Base-by-base conservation (phyloP, 2,113 vertebrate species). In the Saguinus imperator region DNA sequence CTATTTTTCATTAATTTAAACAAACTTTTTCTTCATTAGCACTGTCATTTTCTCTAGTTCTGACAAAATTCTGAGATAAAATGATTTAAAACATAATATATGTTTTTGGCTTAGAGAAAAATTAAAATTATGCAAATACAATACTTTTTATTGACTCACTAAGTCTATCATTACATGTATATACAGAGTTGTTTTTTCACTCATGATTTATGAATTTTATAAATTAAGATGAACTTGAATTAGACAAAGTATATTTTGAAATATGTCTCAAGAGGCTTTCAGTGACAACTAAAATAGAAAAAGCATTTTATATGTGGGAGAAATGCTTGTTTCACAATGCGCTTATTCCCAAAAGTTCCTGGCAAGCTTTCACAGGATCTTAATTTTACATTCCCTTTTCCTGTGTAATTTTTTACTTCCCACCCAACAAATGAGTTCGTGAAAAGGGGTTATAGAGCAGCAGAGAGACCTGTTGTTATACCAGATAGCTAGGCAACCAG, bases 351-450 rank as follows among this genome's bases (percentile, higher is more conserved):
- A 52, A 77, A 61, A 48, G 6, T 89, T 75, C 35, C 68, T 91
- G 61, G 68, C 48, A 89, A 89, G 66, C 32, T 87, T 97, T 89
- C 61, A 88, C 11, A 52, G 58, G 16, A 75, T 97, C 85, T 97
- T 97, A 91, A 95, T 95, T 96, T 86, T 88, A 83, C 6, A 75
- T 93, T 92, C 13, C 23, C 92, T 76, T 88, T 12, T 95, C 90
- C 6, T 85, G 55, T 90, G 50, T 20, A 84, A 43, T 17, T 95
- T 77, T 98, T 87, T 43, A 80, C 92, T 87, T 92, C 50, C 77
- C 20, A 48, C 12, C 52, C 29, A 89, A 81, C 32, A 97, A 95
- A 91, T 23, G 75, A 82, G 2, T 21, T 91, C 61, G 68, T 85
- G 52, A 89, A 93, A 94, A 88, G n/a, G 87, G 18, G 48, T 93